A percentile compares a stretch with the other conserved stretches of the same genome.
phyloP scores from a whole-genome alignment of 2,888 invertebrate genomes.

The Caenorhabditis sp. region DNA sequence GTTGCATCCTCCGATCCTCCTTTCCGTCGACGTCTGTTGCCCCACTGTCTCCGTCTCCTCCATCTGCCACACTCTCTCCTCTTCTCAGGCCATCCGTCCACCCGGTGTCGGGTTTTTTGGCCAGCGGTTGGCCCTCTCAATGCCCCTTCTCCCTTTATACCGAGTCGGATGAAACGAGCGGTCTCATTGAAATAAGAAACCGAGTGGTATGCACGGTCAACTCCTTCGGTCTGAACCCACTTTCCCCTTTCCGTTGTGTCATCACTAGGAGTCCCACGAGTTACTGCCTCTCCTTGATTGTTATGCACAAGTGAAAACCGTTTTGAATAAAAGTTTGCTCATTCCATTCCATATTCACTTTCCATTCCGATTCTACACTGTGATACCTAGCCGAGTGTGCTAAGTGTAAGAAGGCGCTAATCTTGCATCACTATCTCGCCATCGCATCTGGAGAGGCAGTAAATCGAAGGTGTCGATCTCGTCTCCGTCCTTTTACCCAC shows the following conservation, averaged over 20 bases:
- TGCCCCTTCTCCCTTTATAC: slow-evolving; percentile 24
- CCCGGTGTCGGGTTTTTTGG: slow-evolving; percentile 31
- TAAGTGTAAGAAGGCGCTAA: slow-evolving; percentile 36
- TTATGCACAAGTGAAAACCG: slow-evolving; percentile 12
- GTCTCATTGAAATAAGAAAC: slow-evolving; percentile 43
- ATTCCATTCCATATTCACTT: neutral
- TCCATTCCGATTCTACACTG: neutral
- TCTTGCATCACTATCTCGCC: slow-evolving; percentile 48
- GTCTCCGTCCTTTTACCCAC: slow-evolving; percentile 11
- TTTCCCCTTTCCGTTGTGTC: neutral
- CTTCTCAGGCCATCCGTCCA: slow-evolving; percentile 16
- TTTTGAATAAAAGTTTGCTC: slow-evolving; percentile 12
- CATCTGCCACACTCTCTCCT: too few species aligned
- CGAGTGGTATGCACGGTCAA: neutral
- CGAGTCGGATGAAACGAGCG: slow-evolving; percentile 14
- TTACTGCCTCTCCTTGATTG: neutral
- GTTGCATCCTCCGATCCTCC: slow-evolving; percentile 19
- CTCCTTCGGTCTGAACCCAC: neutral
- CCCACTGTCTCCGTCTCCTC: slow-evolving; percentile 6
- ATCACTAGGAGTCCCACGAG: neutral
- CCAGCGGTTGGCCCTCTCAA: slow-evolving; percentile 26
- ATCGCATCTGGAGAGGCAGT: slow-evolving; percentile 33
- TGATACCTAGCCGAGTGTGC: slow-evolving; percentile 26
- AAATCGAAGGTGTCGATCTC: slow-evolving; percentile 31
- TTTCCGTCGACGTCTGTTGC: slow-evolving; percentile 35